These are phyloP conservation scores for Lophura nycthemera DNA, from an alignment of 2,113 vertebrate genomes.

Conservation along the genomic window DNA sequence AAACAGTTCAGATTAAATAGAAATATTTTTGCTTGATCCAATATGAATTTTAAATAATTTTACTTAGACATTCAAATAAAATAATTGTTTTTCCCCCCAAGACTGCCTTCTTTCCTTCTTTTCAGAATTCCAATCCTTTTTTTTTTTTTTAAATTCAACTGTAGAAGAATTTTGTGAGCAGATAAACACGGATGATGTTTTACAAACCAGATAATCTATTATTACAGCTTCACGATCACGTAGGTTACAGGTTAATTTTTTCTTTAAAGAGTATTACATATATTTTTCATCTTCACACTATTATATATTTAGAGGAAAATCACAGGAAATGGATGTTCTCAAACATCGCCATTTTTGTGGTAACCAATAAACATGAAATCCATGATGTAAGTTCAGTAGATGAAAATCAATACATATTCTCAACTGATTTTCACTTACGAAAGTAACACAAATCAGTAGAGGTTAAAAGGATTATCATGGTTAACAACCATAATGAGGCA, in stretches of 20 bases:
- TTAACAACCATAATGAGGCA: slow-evolving; percentile 32
- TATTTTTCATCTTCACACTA: not conserved
- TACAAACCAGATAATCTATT: not conserved
- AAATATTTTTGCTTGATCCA: not conserved
- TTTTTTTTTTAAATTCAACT: not conserved
- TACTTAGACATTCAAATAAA: not conserved
- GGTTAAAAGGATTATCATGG: slow-evolving; percentile 39
- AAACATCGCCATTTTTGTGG: slow-evolving; percentile 22
- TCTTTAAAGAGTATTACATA: not conserved
- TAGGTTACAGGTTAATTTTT: not conserved
- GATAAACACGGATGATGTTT: not conserved
- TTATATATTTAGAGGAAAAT: not conserved
- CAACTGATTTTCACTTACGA: slow-evolving; percentile 21
- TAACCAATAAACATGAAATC: not conserved
- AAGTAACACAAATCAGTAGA: slow-evolving; percentile 39
- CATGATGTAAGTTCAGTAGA: not conserved
- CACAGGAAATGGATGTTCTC: not conserved
- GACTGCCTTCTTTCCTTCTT: not conserved
- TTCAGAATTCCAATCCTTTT: not conserved
- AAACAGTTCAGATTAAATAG: not conserved
- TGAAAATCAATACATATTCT: slow-evolving; percentile 3
- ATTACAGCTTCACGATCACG: not conserved
- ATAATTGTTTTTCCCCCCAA: accelerated
- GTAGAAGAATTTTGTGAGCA: not conserved
- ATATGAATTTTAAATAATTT: not conserved